These are phyloP conservation scores for Dynastes hyllus DNA, from an alignment of 2,888 invertebrate species.

Conservation along the genomic window DNA sequence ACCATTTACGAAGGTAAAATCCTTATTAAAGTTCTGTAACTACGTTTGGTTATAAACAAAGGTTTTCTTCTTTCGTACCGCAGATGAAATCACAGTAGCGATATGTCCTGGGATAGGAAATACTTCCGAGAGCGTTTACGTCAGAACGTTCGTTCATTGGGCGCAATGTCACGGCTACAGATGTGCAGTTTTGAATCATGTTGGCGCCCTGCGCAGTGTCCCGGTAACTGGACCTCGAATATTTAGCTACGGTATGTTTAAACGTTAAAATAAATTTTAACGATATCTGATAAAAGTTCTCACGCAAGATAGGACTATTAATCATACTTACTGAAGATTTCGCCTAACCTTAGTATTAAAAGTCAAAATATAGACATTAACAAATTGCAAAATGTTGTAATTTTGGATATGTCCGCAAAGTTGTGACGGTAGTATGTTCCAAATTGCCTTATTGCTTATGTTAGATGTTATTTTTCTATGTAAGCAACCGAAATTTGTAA, in stretches of 20 bases:
- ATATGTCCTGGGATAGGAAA: constrained; percentile 96
- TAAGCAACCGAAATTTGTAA: too few species aligned
- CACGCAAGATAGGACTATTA: too few species aligned
- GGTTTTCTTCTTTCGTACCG: background rate
- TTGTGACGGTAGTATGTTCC: too few species aligned
- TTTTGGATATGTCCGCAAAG: too few species aligned
- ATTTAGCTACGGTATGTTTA: constrained; percentile 89
- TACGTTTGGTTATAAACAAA: background rate
- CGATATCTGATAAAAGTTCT: background rate
- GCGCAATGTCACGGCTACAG: constrained; percentile 93
- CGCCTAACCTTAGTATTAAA: too few species aligned
- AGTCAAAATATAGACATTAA: too few species aligned
- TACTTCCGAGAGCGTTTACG: constrained; percentile 95
- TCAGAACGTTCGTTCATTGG: constrained; percentile 93
- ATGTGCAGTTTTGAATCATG: constrained; percentile 94
- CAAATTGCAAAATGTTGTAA: too few species aligned
- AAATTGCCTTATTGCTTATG: too few species aligned
- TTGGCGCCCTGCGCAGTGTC: constrained; percentile 90
- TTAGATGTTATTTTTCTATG: too few species aligned
- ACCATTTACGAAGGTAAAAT: constrained; percentile 80
- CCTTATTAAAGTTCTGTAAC: background rate
- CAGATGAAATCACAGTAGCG: constrained; percentile 90
- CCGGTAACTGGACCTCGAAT: constrained; percentile 91
- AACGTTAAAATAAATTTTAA: background rate
- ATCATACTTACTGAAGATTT: too few species aligned